These are phyloP conservation scores for Nebria ingens DNA, from an alignment of 1,140 invertebrate species.

Conservation along the genomic window DNA sequence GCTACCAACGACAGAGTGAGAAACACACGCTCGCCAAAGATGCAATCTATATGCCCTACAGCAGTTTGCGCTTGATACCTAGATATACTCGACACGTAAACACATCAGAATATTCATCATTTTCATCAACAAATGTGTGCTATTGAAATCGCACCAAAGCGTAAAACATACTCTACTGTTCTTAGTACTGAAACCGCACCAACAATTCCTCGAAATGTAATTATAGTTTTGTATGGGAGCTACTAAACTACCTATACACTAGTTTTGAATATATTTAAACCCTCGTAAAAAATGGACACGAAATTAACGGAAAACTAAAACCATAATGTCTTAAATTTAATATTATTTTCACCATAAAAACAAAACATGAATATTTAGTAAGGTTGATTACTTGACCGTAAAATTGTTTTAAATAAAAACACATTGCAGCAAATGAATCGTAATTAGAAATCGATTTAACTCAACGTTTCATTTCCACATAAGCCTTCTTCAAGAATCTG, in stretches of 20 bases:
- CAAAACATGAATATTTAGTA: background rate
- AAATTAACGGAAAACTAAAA: background rate
- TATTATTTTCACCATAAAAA: background rate
- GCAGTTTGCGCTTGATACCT: background rate
- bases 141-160: background rate
- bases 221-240: background rate
- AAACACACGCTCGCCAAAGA: background rate
- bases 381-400: background rate
- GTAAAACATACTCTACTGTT: background rate
- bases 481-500: too few species aligned
- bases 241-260: background rate
- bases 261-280: too few species aligned
- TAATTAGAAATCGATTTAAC: too few species aligned
- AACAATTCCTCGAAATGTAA: background rate
- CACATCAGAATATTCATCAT: background rate
- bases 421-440: too few species aligned
- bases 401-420: background rate
- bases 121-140: background rate
- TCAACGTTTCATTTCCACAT: too few species aligned
- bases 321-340: background rate
- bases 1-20: too few species aligned
- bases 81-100: background rate
- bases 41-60: background rate
- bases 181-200: background rate
- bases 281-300: background rate